These are phyloP conservation scores for Rhabditoides inermis DNA, from an alignment of 2,888 invertebrate species.

Conservation along the genomic window DNA sequence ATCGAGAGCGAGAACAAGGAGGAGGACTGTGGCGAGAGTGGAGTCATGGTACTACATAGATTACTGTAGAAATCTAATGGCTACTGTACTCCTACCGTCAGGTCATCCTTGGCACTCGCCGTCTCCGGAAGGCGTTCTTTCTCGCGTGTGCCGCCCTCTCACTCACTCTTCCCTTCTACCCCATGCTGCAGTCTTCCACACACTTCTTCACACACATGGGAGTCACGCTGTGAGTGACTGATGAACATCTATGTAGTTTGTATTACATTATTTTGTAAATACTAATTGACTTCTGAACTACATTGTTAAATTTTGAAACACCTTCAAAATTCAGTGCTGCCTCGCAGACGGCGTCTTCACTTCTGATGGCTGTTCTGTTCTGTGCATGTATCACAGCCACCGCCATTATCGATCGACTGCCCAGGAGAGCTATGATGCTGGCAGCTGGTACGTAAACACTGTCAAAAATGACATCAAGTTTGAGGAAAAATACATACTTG, in stretches of 20 bases:
- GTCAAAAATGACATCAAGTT: too few species aligned
- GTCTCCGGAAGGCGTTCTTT: constrained; percentile 35
- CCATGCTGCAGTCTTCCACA: constrained; percentile 42
- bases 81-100: too few species aligned
- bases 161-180: constrained; percentile 45
- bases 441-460: constrained; percentile 12
- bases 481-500: too few species aligned
- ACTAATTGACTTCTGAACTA: too few species aligned
- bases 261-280: too few species aligned
- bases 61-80: too few species aligned
- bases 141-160: constrained; percentile 34
- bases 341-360: constrained; percentile 35
- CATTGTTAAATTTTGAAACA: too few species aligned
- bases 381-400: constrained; percentile 35
- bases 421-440: constrained; percentile 23
- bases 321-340: too few species aligned
- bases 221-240: constrained; percentile 26
- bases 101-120: constrained; percentile 24
- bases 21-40: too few species aligned
- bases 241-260: too few species aligned
- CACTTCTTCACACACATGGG: constrained; percentile 33
- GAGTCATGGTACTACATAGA: too few species aligned
- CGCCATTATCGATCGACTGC: constrained; percentile 28
- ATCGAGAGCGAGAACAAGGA: too few species aligned
- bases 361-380: constrained; percentile 38